phyloP scores from a whole-genome alignment of 2,888 invertebrate species.

The Mycalesis mineus region DNA sequence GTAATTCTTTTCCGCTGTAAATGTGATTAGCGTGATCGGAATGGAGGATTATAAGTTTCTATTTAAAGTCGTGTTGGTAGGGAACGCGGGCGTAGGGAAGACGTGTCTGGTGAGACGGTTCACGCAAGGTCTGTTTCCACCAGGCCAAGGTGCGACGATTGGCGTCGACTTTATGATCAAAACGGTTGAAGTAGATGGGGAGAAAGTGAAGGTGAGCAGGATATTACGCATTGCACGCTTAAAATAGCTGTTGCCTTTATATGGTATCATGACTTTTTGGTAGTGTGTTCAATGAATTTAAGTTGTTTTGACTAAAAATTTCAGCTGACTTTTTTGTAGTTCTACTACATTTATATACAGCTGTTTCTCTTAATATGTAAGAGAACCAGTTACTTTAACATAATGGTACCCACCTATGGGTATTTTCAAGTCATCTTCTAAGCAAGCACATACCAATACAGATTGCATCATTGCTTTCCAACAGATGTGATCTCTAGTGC shows the following conservation, averaged over 20 bases:
- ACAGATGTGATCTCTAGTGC: no score
- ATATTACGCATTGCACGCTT: slow-evolving; percentile 20
- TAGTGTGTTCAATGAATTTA: not conserved
- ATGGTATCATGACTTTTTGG: slow-evolving; percentile 7
- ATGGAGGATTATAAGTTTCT: slow-evolving; percentile 99
- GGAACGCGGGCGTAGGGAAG: slow-evolving; percentile 98
- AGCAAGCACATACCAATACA: no score
- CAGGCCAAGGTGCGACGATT: slow-evolving; percentile 98
- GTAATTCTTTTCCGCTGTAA: slow-evolving; percentile 39
- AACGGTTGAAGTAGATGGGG: slow-evolving; percentile 97
- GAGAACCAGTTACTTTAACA: no score
- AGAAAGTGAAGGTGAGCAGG: slow-evolving; percentile 89
- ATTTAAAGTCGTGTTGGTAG: slow-evolving; percentile 98
- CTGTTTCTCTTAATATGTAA: no score
- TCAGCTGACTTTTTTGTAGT: not conserved
- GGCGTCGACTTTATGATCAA: slow-evolving; percentile 99
- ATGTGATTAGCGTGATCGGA: slow-evolving; percentile 57
- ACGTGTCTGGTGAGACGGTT: slow-evolving; percentile 97
- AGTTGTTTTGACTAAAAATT: not conserved
- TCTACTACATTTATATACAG: no score
- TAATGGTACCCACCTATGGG: no score
- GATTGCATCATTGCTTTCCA: no score
- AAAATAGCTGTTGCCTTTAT: not conserved
- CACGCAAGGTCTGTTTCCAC: slow-evolving; percentile 98
- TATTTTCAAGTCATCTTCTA: no score